Base-by-base conservation (phyloP, 2,797 vertebrate genomes). In the Margarornis squamiger region DNA sequence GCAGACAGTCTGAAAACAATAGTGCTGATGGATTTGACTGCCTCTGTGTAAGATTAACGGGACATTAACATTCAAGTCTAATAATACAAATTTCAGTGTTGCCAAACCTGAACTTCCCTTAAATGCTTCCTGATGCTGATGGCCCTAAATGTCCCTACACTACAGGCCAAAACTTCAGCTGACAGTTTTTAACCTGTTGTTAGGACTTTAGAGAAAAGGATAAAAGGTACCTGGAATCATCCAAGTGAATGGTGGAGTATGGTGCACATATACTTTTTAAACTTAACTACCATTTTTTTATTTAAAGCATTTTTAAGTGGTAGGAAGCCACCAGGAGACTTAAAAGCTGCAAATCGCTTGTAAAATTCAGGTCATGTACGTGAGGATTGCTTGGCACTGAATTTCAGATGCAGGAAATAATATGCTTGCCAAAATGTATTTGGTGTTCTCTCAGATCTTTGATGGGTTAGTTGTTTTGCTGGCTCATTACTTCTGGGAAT, bases 1-100 rank as follows among this genome's bases (percentile, higher is more conserved):
- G 90, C 88, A 97, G 96, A 92, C 90, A 80, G 77, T 90, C 90
- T 83, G 88, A 91, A 97, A 96, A 96, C 92, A 96, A 92, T 88
- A 87, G 94, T 51, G 78, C 83, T 93, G 94, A 94, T 96, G 88
- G 90, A 86, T 96, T 95, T 89, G 83, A 48, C 81, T 95, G 87
- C 92, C 55, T 94, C 85, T 79, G 21, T 86, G 34, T 81, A 74
- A 95, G 93, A 95, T 94, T 94, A 94, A 92, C 6, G 8, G 92
- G 83, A 92, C 77, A 76, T 95, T 95, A 95, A 95, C 92, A 96
- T 96, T 92, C 83, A 89, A 90, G 74, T 92, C 77, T 85, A 87
- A 88, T 93, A 95, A 92, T 80, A 86, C 74, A 93, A 41, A 95
- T 95, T 87, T 93, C 74, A 34, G 38, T 30, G 61, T 88, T 89